Evolutionary conservation across 2,797 vertebrate genomes (phyloP).

Genomic region (Echeneis naucrates): DNA sequence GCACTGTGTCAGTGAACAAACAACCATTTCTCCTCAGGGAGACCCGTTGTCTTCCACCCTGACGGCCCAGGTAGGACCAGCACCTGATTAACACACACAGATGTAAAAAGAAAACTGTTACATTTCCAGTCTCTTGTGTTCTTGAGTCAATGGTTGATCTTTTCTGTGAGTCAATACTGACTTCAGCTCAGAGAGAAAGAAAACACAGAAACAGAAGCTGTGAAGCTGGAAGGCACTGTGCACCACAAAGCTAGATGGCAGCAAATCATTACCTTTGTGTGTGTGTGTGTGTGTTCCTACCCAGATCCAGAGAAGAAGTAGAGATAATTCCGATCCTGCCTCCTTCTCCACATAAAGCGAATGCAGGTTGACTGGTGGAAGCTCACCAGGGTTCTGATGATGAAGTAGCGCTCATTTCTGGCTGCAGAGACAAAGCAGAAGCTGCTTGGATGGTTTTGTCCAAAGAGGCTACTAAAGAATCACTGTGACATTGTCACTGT

Average conservation of each 20-base stretch:
- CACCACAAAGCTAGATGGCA: too few species aligned
- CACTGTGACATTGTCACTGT: too few species aligned
- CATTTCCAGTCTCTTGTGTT: too few species aligned
- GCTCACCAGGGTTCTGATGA: constrained; percentile 5
- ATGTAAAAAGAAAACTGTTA: not conserved
- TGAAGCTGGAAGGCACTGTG: too few species aligned
- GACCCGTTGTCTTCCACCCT: not conserved
- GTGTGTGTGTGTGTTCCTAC: constrained; percentile 30
- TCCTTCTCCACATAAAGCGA: constrained; percentile 47
- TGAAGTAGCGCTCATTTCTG: fast-evolving
- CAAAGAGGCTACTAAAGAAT: not conserved
- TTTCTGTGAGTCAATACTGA: too few species aligned
- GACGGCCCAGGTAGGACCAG: constrained; percentile 66
- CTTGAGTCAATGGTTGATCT: too few species aligned
- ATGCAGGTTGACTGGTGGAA: constrained; percentile 48
- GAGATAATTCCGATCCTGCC: not conserved
- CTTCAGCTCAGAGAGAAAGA: too few species aligned
- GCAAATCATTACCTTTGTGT: too few species aligned
- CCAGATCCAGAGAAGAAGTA: constrained; percentile 35
- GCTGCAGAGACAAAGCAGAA: constrained; percentile 29
- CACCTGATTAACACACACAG: constrained; percentile 56
- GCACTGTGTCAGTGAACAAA: constrained; percentile 20
- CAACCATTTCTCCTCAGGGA: constrained; percentile 58
- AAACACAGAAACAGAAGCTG: too few species aligned
- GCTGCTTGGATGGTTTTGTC: not conserved